Conservation (phyloP, 1,140 invertebrate species). For the Teleogryllus occipitalis region DNA sequence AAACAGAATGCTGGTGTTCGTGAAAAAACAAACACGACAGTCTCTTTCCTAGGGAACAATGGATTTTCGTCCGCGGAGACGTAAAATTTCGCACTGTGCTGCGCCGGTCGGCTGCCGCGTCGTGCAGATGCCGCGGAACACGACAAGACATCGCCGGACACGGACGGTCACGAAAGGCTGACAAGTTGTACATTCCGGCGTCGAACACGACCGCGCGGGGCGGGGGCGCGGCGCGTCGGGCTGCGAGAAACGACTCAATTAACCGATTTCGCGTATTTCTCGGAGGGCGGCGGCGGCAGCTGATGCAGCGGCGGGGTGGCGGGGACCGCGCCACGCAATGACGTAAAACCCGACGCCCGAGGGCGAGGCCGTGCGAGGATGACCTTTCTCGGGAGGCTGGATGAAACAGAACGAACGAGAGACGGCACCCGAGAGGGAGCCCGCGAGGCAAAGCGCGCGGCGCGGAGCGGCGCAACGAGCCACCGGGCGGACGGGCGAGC, state of each 20-base stretch:
- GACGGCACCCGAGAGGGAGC: background rate
- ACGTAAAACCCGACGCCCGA: too few species aligned
- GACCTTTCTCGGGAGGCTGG: conserved; percentile 29
- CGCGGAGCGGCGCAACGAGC: too few species aligned
- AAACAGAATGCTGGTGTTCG: too few species aligned
- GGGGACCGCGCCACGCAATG: too few species aligned
- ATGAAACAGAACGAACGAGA: background rate
- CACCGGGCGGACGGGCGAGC: background rate
- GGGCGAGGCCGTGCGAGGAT: conserved; percentile 30
- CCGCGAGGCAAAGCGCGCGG: too few species aligned
- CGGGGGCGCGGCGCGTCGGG: too few species aligned
- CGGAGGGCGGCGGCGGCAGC: conserved; percentile 31
- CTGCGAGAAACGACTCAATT: background rate
- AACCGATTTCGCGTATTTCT: background rate
- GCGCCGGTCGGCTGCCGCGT: background rate
- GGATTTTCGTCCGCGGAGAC: too few species aligned
- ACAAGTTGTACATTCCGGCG: background rate
- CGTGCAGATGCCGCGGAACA: conserved; percentile 23
- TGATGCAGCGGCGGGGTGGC: conserved; percentile 29
- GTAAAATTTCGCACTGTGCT: too few species aligned
- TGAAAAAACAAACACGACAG: background rate
- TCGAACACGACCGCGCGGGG: background rate
- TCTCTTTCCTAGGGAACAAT: background rate
- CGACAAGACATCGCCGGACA: conserved; percentile 28
- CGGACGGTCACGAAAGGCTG: background rate